Evolutionary conservation across 2,888 invertebrate genomes (phyloP), one percentile per base, ranked within the genome.

Genomic region (Microctonus aethiopoides): DNA sequence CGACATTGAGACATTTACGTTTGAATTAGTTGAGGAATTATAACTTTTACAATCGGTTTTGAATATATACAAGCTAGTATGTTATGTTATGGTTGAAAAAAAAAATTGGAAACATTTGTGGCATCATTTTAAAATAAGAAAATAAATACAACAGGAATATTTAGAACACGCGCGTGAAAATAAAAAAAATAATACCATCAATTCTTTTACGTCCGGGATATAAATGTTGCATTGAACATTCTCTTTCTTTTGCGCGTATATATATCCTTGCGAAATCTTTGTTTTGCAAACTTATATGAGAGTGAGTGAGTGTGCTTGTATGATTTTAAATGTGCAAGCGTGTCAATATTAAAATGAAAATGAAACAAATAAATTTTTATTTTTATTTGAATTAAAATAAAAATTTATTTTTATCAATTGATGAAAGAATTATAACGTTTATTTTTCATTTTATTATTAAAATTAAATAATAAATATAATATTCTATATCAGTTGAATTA

Each of bases 171-270:
- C n/a, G 16, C 16, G 46, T 46, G 16, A 46, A n/a, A n/a, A n/a
- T n/a, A n/a, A n/a, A n/a, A n/a, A n/a, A n/a, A n/a, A n/a, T n/a
- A n/a, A 46, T 56, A 32, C 62, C 32, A 68, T 68, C 63, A 68
- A 63, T 68, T 16, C 34, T 29, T 26, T 63, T 39, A 63, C 57
- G 63, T 68, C 63, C 63, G 68, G 68, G 63, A 68, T 68, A 29
- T 62, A 29, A 56, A 36, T 56, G 39, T 26, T 46, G 46, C 46
- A 46, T 16, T 63, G 52, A 63, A 57, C 68, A 68, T 41, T 68
- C 62, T 54, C 68, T 62, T 62, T 54, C 54, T 54, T 61, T 39
- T n/a, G 46, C 46, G 46, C 46, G n/a, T n/a, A 46, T 46, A 46
- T 54, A 36, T 13, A 32, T 57, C 39, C 41, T 66, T 66, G 57